These are phyloP conservation scores for Rosalia funebris DNA, from an alignment of 2,888 invertebrate species.

Conservation along the genomic window DNA sequence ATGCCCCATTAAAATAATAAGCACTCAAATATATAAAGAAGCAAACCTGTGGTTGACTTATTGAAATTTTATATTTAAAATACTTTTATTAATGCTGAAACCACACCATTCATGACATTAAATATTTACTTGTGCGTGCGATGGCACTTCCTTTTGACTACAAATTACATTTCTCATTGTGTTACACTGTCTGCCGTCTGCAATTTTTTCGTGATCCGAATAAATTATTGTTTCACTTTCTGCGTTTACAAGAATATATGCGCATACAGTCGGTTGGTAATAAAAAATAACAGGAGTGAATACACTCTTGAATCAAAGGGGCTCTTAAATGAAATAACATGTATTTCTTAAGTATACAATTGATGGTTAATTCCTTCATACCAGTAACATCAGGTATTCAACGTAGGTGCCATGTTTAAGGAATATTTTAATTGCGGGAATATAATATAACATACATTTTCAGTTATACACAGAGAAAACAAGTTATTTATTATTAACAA, in stretches of 20 bases:
- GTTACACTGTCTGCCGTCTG: conserved; percentile 28
- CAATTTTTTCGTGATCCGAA: conserved; percentile 26
- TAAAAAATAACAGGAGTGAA: conserved; percentile 10
- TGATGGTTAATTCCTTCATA: too few species aligned
- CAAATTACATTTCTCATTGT: conserved; percentile 29
- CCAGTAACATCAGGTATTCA: too few species aligned
- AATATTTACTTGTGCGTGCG: conserved; percentile 28
- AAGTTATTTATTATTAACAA: too few species aligned
- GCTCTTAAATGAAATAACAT: too few species aligned
- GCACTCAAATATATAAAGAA: not conserved
- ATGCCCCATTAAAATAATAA: not conserved
- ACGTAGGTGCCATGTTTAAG: too few species aligned
- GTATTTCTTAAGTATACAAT: too few species aligned
- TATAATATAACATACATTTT: too few species aligned
- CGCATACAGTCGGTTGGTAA: conserved; percentile 15
- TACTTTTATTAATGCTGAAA: conserved; percentile 18
- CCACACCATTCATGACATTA: conserved; percentile 20
- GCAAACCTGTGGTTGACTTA: not conserved
- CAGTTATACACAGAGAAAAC: too few species aligned
- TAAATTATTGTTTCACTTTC: conserved; percentile 27
- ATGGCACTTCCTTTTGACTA: conserved; percentile 26
- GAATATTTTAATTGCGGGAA: too few species aligned
- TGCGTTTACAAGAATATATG: conserved; percentile 16
- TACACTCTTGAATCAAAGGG: not conserved
- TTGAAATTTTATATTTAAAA: conserved; percentile 6